A percentile compares a stretch with the other conserved stretches of the same genome.
phyloP scores from a whole-genome alignment of 2,797 vertebrate species.

The Alcedo atthis region DNA sequence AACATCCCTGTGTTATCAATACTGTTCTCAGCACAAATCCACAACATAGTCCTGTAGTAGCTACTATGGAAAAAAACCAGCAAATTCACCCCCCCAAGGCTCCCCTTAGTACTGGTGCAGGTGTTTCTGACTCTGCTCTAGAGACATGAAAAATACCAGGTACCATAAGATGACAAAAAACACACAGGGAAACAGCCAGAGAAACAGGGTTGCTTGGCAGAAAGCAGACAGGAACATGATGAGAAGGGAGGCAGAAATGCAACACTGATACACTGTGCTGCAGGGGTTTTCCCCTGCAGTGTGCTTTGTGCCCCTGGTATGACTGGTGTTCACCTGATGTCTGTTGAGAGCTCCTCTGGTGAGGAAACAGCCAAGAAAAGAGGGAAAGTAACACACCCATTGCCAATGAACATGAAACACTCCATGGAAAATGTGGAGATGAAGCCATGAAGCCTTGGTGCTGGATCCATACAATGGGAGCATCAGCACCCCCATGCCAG shows the following conservation, averaged over 20 bases:
- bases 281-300: constrained; percentile 9
- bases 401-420: neutral
- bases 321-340: neutral
- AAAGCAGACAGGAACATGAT: neutral
- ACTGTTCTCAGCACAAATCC: neutral
- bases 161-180: neutral
- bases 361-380: neutral
- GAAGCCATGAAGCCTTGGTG: neutral
- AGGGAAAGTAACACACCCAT: neutral
- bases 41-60: neutral
- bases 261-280: neutral
- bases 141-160: neutral
- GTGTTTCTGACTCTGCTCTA: neutral
- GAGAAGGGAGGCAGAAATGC: neutral
- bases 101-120: neutral
- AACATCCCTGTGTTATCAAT: neutral
- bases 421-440: neutral
- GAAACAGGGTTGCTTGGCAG: neutral
- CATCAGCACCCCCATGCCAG: neutral
- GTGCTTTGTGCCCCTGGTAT: neutral
- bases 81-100: neutral
- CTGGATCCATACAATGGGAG: neutral
- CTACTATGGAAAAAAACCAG: neutral
- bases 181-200: neutral
- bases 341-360: neutral